These are phyloP conservation scores for Alloplasta piceator DNA, from an alignment of 2,888 invertebrate species.

Conservation along the genomic window DNA sequence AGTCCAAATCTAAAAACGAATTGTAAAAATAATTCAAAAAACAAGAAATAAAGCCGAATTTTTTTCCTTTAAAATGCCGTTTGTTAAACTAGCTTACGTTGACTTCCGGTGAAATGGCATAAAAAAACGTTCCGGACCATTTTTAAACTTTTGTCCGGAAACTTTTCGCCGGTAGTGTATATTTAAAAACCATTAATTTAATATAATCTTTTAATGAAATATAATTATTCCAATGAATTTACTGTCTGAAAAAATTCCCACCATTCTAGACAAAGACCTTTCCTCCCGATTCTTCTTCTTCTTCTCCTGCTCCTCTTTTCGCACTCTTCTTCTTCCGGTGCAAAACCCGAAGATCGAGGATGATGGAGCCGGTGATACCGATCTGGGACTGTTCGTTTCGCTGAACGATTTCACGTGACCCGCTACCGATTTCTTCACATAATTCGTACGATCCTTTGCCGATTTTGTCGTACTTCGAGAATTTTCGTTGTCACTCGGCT, in stretches of 20 bases:
- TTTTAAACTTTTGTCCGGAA: too few species aligned
- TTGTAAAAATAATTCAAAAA: too few species aligned
- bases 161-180: too few species aligned
- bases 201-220: too few species aligned
- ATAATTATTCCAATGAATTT: too few species aligned
- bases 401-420: constrained; percentile 70
- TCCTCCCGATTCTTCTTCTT: constrained; percentile 36
- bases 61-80: too few species aligned
- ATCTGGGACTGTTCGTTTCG: constrained; percentile 70
- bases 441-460: constrained; percentile 74
- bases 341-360: constrained; percentile 81
- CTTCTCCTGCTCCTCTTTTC: constrained; percentile 62
- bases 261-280: constrained; percentile 54
- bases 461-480: constrained; percentile 64
- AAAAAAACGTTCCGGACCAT: too few species aligned
- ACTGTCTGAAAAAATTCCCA: constrained; percentile 38
- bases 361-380: constrained; percentile 69
- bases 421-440: constrained; percentile 70
- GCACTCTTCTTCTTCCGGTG: constrained; percentile 76
- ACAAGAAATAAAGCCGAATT: too few species aligned
- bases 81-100: too few species aligned
- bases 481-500: constrained; percentile 43
- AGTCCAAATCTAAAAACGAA: too few species aligned
- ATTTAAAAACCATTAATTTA: too few species aligned
- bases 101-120: too few species aligned